Evolutionary conservation across 1,140 invertebrate genomes (phyloP), one percentile per base, ranked within the genome.

Genomic region (Marisa cornuarietis): DNA sequence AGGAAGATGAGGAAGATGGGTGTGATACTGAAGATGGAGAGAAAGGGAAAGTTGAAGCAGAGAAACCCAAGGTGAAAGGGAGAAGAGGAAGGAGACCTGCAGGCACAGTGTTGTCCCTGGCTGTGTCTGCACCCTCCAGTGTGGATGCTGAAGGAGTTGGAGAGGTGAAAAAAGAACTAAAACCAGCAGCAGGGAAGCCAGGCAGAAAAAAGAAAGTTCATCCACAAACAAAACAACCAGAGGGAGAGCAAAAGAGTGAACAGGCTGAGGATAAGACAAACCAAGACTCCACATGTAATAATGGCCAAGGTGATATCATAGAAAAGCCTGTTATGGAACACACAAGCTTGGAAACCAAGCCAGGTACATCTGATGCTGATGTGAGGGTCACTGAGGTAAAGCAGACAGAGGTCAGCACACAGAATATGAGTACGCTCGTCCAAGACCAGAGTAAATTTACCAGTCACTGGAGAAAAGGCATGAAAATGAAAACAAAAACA

Each of bases 31-130:
- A 22, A 18, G 68, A 77, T 72, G 22, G 10, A 20, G 16, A 77
- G 62, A 66, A 31, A 26, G 76, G 77, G n/a, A 65, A 24, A 74
- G 52, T 61, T 62, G 79, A 52, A 54, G 49, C 61, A 20, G 69
- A 80, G 51, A 61, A 22, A 24, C n/a, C 73, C 18, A 75, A 65
- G 49, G 63, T 71, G 26, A 68, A 78, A 71, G 49, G 75, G 52
- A 20, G 54, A 72, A 54, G 81, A 65, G 62, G 52, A 69, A 16
- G 63, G 80, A 76, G 62, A 14, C 16, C 22, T 26, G 14, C 18
- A 49, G 16, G 31, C 49, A 68, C 51, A 31, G 16, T 58, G 54
- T 58, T 18, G 16, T 58, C 54, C 11, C 54, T 18, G 16, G 11
- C 54, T 14, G 2, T 58, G 54, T 58, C 54, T 14, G 11, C 54